Conservation (phyloP, 2,797 vertebrate species). For the Fringilla coelebs region DNA sequence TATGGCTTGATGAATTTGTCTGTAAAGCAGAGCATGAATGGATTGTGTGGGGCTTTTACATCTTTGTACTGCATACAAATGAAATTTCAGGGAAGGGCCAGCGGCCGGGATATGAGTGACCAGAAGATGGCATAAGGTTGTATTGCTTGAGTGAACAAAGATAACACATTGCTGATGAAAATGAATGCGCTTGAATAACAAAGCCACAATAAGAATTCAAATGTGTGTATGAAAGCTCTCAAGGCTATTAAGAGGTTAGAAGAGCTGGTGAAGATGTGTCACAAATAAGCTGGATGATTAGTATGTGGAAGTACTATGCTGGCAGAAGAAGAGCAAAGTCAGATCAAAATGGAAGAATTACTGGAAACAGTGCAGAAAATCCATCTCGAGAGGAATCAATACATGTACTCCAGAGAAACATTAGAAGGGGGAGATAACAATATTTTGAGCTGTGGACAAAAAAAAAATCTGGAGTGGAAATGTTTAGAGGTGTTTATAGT, state of each 20-base stretch:
- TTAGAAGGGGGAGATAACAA: background rate
- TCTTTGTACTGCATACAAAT: background rate
- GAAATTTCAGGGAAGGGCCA: background rate
- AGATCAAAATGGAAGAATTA: background rate
- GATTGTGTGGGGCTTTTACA: background rate
- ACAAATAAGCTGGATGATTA: background rate
- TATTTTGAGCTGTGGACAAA: background rate
- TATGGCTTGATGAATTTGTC: background rate
- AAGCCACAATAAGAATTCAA: background rate
- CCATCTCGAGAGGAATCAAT: background rate
- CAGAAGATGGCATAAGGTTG: background rate
- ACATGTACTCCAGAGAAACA: background rate
- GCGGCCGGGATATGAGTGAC: background rate
- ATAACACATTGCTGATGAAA: background rate
- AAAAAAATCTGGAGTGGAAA: background rate
- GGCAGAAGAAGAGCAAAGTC: background rate
- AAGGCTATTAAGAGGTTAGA: background rate
- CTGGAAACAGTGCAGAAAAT: background rate
- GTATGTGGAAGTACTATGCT: background rate
- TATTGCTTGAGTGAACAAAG: background rate
- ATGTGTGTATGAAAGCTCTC: background rate
- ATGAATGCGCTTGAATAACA: background rate
- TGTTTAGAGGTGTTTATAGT: background rate
- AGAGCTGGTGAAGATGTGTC: background rate
- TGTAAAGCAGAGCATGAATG: background rate